phyloP scores from a whole-genome alignment of 2,888 invertebrate genomes.

The Clistopyga incitator region DNA sequence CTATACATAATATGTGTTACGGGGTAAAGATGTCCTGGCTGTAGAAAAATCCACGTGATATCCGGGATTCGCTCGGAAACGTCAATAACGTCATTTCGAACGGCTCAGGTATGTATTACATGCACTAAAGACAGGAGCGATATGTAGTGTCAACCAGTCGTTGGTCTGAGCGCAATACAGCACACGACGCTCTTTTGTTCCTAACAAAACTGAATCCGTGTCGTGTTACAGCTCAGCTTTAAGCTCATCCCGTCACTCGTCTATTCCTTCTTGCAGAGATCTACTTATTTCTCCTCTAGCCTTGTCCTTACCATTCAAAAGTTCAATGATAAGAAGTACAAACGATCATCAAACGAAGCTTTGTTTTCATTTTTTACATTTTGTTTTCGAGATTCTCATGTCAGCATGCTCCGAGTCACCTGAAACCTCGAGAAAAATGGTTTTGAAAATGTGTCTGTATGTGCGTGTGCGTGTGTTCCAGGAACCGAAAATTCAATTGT shows the following conservation, averaged over 20 bases:
- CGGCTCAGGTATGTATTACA: neutral
- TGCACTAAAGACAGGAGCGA: neutral
- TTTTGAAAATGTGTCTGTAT: too few species aligned
- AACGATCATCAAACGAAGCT: too few species aligned
- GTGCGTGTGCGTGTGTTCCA: too few species aligned
- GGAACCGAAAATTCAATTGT: too few species aligned
- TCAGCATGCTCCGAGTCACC: too few species aligned
- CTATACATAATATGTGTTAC: neutral
- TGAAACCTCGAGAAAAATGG: too few species aligned
- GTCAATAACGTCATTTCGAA: conserved; percentile 29
- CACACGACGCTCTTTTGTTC: conserved; percentile 31
- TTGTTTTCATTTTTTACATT: too few species aligned
- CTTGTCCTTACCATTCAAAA: neutral
- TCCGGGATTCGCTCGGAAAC: conserved; percentile 27
- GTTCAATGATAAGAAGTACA: too few species aligned
- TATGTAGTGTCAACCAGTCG: conserved; percentile 10
- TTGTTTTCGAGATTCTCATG: too few species aligned
- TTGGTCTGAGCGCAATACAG: neutral
- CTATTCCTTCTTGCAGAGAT: conserved; percentile 20
- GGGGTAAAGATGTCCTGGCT: conserved; percentile 9
- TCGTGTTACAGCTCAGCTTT: conserved; percentile 20
- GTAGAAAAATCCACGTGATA: conserved; percentile 21
- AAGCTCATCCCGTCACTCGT: conserved; percentile 35
- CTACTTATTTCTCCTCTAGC: neutral
- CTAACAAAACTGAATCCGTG: conserved; percentile 39